Conservation (phyloP, 2,113 vertebrate genomes). For the Strix uralensis region DNA sequence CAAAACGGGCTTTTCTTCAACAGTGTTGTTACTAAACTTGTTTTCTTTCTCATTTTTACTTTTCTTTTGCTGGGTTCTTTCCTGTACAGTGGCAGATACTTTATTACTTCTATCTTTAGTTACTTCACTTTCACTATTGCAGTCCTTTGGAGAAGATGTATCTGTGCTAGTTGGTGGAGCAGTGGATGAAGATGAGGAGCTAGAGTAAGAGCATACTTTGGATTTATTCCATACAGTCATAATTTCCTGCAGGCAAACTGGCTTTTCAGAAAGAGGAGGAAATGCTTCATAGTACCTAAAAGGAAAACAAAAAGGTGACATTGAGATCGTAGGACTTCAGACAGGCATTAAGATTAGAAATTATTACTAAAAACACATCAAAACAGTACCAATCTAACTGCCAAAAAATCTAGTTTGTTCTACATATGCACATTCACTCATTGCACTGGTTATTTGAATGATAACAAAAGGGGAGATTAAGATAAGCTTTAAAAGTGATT, state of each 20-base stretch:
- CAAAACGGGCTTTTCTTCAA: conserved; percentile 76
- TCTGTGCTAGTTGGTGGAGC: conserved; percentile 95
- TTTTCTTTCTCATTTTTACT: conserved; percentile 89
- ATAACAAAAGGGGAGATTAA: background rate
- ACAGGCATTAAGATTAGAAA: background rate
- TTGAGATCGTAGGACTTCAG: background rate
- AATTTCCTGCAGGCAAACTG: conserved; percentile 98
- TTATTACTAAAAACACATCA: background rate
- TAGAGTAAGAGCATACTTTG: conserved; percentile 88
- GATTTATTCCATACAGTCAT: conserved; percentile 99
- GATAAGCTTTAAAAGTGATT: background rate
- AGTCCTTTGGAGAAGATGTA: conserved; percentile 95
- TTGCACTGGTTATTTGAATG: background rate
- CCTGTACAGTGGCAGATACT: conserved; percentile 60
- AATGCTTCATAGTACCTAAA: conserved; percentile 99
- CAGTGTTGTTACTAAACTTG: conserved; percentile 70
- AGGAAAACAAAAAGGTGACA: background rate
- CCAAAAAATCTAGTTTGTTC: background rate
- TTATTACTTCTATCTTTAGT: conserved; percentile 78
- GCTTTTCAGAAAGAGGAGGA: conserved; percentile 95
- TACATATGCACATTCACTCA: background rate
- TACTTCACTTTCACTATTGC: conserved; percentile 89
- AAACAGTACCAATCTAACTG: background rate
- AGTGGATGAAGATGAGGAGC: conserved; percentile 92
- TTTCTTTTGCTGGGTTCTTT: conserved; percentile 78